Percentiles rank a stretch among this genome's conserved stretches.
phyloP scores from a whole-genome alignment of 2,113 vertebrate species.

The Chaetura pelagica region DNA sequence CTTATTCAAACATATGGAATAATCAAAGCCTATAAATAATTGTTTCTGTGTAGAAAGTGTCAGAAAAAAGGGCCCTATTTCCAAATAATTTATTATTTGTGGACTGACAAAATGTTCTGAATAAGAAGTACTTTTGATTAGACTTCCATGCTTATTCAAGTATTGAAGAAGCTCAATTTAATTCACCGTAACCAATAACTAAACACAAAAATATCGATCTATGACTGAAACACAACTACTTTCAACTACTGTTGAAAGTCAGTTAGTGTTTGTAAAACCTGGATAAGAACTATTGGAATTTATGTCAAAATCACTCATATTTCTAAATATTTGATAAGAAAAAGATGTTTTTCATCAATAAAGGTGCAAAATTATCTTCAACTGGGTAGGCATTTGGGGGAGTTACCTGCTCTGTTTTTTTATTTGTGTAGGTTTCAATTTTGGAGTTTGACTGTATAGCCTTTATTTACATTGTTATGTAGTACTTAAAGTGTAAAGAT shows the following conservation, averaged over 20 bases:
- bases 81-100: not conserved
- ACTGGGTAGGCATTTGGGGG: not conserved
- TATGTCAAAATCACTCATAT: not conserved
- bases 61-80: not conserved
- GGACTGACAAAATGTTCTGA: not conserved
- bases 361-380: not conserved
- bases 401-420: not conserved
- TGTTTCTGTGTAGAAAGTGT: not conserved
- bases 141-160: not conserved
- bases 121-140: not conserved
- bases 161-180: not conserved
- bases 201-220: not conserved
- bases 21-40: not conserved
- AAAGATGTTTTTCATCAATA: not conserved
- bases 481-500: not conserved
- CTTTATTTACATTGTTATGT: not conserved
- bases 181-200: not conserved
- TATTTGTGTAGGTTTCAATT: not conserved
- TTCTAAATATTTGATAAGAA: not conserved
- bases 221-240: not conserved
- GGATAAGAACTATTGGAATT: not conserved
- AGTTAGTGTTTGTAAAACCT: not conserved
- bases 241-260: not conserved
- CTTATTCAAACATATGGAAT: not conserved
- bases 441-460: not conserved